phyloP scores from a whole-genome alignment of 1,140 invertebrate species.

The Pygmarrhopalites habei region DNA sequence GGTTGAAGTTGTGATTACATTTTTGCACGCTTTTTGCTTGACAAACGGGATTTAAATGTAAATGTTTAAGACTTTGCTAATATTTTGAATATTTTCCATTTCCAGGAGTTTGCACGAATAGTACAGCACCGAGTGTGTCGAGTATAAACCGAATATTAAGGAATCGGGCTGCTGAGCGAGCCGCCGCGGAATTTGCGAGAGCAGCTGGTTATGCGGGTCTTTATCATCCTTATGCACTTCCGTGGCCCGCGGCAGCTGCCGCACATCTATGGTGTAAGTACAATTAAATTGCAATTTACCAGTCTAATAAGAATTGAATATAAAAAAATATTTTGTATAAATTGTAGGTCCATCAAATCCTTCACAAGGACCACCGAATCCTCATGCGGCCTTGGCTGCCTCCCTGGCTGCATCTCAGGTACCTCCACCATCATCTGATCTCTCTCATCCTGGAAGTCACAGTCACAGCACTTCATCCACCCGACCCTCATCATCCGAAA shows the following conservation, averaged over 20 bases:
- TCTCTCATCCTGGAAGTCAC: slow-evolving; percentile 40
- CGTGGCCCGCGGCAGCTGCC: slow-evolving; percentile 41
- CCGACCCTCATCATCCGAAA: slow-evolving; percentile 36
- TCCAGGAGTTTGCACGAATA: slow-evolving; percentile 78
- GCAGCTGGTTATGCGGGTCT: slow-evolving; percentile 76
- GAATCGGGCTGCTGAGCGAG: slow-evolving; percentile 84
- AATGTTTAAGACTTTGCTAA: no score
- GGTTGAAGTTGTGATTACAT: no score
- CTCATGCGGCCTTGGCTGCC: slow-evolving; percentile 33
- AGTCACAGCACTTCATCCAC: slow-evolving; percentile 37
- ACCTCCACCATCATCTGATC: slow-evolving; percentile 38
- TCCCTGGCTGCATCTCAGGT: slow-evolving; percentile 16
- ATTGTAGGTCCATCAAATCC: slow-evolving; percentile 5
- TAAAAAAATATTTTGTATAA: no score
- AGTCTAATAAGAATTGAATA: no score
- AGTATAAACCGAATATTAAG: slow-evolving; percentile 86
- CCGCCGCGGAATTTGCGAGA: slow-evolving; percentile 83
- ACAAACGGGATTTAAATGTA: no score
- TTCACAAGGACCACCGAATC: neutral
- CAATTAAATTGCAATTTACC: no score
- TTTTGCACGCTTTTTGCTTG: no score
- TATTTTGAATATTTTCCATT: no score
- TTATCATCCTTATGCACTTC: slow-evolving; percentile 51
- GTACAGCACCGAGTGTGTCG: slow-evolving; percentile 77
- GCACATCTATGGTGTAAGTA: slow-evolving; percentile 42